These are phyloP conservation scores for Ammospiza caudacuta DNA, from an alignment of 2,113 vertebrate species.

Conservation along the genomic window DNA sequence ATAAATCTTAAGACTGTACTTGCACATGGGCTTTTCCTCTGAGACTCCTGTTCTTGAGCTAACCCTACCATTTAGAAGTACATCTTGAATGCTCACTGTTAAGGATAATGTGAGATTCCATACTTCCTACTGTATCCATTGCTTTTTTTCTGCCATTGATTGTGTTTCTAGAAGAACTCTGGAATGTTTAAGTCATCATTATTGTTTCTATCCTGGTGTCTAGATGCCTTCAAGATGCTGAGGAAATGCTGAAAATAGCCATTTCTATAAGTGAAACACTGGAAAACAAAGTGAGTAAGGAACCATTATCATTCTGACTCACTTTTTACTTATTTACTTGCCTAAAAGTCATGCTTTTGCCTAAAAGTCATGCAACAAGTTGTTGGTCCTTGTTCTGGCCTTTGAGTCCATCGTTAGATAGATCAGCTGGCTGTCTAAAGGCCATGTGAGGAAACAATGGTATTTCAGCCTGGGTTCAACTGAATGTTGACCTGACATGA, in stretches of 20 bases:
- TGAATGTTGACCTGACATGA: fast-evolving
- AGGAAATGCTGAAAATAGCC: conserved; percentile 86
- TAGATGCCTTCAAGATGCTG: conserved; percentile 91
- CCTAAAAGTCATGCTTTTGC: not conserved
- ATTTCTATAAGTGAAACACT: conserved; percentile 82
- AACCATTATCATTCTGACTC: not conserved
- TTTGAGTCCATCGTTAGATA: not conserved
- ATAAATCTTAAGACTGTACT: not conserved
- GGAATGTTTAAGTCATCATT: not conserved
- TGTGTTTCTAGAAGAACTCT: not conserved
- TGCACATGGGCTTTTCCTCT: not conserved
- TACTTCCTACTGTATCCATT: not conserved
- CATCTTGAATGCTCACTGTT: not conserved
- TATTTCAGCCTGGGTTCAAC: not conserved
- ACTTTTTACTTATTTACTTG: not conserved
- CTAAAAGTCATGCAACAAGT: not conserved
- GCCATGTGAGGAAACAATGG: not conserved
- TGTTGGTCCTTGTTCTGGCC: not conserved
- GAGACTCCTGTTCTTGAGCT: not conserved
- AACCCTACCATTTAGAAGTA: not conserved
- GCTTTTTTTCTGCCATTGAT: not conserved
- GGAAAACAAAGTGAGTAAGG: conserved; percentile 82
- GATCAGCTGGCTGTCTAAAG: not conserved
- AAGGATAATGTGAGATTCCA: not conserved
- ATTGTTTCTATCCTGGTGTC: conserved; percentile 23